These are phyloP conservation scores for Halocaridina rubra DNA, from an alignment of 2,888 invertebrate genomes.

Conservation along the genomic window DNA sequence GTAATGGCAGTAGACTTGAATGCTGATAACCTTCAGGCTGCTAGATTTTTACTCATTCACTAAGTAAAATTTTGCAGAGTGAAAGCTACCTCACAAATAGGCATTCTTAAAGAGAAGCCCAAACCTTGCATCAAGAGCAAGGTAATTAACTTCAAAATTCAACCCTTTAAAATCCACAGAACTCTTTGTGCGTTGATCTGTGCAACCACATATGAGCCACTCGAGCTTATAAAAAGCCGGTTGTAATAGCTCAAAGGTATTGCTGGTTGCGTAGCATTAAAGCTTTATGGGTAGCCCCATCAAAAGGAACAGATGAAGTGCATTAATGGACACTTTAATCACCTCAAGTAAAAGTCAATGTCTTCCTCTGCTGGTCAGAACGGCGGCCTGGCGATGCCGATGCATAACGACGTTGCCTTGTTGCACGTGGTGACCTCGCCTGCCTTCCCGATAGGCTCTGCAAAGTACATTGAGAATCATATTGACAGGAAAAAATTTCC, in stretches of 20 bases:
- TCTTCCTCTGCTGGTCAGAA: conserved; percentile 42
- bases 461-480: no score
- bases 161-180: conserved; percentile 3
- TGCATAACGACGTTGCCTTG: conserved; percentile 36
- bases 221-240: no score
- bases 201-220: no score
- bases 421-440: conserved; percentile 33
- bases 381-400: conserved; percentile 40
- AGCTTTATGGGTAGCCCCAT: no score
- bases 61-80: conserved; percentile 34
- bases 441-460: conserved; percentile 44
- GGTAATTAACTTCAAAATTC: conserved; percentile 18
- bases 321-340: no score
- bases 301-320: no score
- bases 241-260: no score
- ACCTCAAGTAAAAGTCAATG: conserved; percentile 50
- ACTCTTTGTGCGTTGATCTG: not conserved
- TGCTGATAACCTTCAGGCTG: conserved; percentile 15
- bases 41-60: conserved; percentile 26
- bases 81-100: conserved; percentile 5
- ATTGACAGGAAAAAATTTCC: no score
- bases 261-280: no score
- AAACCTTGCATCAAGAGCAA: not conserved
- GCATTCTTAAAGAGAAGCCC: conserved; percentile 2
- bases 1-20: conserved; percentile 19